Evolutionary conservation across 2,113 vertebrate species (phyloP).

Genomic region (Canis aureus): DNA sequence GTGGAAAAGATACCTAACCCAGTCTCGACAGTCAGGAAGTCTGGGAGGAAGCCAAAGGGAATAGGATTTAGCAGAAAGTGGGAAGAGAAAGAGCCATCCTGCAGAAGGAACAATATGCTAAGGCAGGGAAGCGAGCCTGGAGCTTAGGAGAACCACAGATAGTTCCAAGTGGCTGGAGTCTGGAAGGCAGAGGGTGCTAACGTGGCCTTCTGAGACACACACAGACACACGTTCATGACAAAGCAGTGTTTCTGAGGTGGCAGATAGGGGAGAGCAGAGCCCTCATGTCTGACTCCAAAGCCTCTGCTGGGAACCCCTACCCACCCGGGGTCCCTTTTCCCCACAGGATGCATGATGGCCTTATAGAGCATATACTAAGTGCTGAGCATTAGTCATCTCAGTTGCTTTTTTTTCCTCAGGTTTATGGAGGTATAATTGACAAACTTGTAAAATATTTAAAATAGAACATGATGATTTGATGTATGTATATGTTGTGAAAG

Average conservation of each 20-base stretch:
- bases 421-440: background rate
- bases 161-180: background rate
- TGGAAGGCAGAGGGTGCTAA: background rate
- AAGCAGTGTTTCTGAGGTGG: background rate
- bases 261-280: background rate
- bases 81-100: background rate
- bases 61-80: background rate
- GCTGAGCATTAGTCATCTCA: background rate
- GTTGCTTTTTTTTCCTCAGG: background rate
- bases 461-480: background rate
- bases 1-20: background rate
- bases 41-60: background rate
- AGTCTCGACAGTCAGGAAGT: background rate
- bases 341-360: rapidly evolving
- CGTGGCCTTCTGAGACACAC: background rate
- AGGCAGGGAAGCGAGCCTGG: background rate
- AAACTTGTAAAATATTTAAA: background rate
- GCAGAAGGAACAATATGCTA: background rate
- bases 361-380: background rate
- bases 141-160: background rate
- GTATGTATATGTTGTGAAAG: background rate
- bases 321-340: background rate
- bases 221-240: background rate
- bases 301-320: background rate
- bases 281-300: background rate